Conservation (phyloP, 2,888 invertebrate species). For the Congeria kusceri region DNA sequence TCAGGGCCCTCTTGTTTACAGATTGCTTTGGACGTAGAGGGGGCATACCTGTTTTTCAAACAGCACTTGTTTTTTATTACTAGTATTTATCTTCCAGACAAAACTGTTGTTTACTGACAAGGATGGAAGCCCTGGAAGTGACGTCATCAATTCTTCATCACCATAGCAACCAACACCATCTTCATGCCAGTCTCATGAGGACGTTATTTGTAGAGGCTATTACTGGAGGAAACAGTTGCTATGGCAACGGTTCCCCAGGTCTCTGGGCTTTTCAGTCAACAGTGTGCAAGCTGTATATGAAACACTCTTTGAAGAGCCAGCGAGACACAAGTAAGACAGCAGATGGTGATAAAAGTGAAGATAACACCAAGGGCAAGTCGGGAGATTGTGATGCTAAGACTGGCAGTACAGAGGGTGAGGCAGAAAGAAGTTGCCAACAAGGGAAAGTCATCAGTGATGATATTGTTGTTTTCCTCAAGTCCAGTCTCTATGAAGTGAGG, state of each 20-base stretch:
- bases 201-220: not conserved
- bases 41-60: too few species aligned
- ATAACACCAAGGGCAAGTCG: too few species aligned
- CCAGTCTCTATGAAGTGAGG: constrained; percentile 57
- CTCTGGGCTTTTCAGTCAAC: constrained; percentile 64
- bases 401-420: too few species aligned
- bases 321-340: too few species aligned
- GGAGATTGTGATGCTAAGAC: too few species aligned
- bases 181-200: constrained; percentile 22
- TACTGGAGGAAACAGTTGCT: constrained; percentile 15
- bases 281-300: constrained; percentile 42
- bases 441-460: not conserved
- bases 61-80: too few species aligned
- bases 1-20: too few species aligned
- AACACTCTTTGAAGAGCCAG: not conserved
- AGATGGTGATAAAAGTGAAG: too few species aligned
- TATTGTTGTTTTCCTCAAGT: constrained; percentile 36
- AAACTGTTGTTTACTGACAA: constrained; percentile 70
- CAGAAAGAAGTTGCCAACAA: not conserved
- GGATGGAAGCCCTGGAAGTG: constrained; percentile 67
- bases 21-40: too few species aligned
- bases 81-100: constrained; percentile 54
- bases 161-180: constrained; percentile 6
- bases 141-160: constrained; percentile 37
- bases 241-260: constrained; percentile 57